phyloP scores from a whole-genome alignment of 1,140 invertebrate genomes.

The Heliconius eleuchia region DNA sequence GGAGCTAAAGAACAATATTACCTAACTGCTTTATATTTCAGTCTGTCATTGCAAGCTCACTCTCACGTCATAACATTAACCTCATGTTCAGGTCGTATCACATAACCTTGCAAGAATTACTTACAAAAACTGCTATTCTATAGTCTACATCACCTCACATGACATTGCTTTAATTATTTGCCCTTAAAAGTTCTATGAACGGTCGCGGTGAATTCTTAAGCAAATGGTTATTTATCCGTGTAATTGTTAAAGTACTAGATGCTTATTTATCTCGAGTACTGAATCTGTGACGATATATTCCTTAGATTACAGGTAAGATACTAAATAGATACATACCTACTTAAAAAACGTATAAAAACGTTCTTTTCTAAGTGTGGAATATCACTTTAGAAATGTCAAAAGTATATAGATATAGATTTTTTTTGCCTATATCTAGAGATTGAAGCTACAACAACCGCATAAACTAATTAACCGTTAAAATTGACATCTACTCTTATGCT shows the following conservation, averaged over 20 bases:
- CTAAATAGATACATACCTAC: no score
- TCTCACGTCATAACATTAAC: constrained; percentile 25
- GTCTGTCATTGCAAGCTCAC: constrained; percentile 10
- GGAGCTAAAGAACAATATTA: no score
- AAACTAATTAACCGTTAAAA: not conserved
- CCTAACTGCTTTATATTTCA: not conserved
- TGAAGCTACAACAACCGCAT: no score
- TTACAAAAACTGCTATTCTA: not conserved
- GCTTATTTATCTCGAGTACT: not conserved
- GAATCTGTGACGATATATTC: no score
- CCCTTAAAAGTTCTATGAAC: constrained; percentile 35
- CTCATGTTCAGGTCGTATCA: constrained; percentile 28
- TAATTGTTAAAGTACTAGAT: not conserved
- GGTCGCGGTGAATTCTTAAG: constrained; percentile 17
- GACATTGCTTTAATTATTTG: constrained; percentile 40
- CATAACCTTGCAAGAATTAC: constrained; percentile 40
- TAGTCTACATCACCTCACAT: constrained; percentile 25
- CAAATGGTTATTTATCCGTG: not conserved
- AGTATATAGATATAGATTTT: no score
- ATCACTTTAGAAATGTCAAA: no score
- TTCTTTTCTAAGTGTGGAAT: no score
- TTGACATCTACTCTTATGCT: no score
- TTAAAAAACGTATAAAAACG: no score
- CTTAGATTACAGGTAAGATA: no score
- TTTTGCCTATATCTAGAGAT: no score